phyloP scores from a whole-genome alignment of 92 coral and sea anemone genomes.

The Heliopora coerulea region DNA sequence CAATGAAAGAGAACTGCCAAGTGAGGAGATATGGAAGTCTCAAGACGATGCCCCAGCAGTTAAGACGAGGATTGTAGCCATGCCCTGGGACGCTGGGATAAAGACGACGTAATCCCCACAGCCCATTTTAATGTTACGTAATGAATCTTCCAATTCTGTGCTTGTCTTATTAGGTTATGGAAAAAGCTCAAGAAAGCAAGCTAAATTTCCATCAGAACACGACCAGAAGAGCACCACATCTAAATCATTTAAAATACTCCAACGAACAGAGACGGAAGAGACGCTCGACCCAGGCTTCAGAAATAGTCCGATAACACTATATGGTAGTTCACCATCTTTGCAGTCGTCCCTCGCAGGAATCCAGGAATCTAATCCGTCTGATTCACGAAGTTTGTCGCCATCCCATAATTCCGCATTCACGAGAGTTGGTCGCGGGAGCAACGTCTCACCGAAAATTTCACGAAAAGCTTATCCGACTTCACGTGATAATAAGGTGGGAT shows the following conservation, averaged over 20 bases:
- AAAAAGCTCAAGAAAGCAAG: slow-evolving; percentile 8
- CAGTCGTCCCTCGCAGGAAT: slow-evolving; percentile 26
- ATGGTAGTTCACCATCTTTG: slow-evolving; percentile 36
- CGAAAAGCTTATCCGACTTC: slow-evolving; percentile 2
- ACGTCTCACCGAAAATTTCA: slow-evolving; percentile 19
- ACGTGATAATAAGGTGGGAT: slow-evolving; percentile 20
- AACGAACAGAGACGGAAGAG: slow-evolving; percentile 58
- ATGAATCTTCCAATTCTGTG: background rate
- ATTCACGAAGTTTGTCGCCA: slow-evolving; percentile 31
- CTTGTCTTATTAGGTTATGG: slow-evolving; percentile 11
- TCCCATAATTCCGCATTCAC: slow-evolving; percentile 36
- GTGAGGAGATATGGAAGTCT: too few relatives aligned
- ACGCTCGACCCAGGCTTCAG: slow-evolving; percentile 36
- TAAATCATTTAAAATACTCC: slow-evolving; percentile 64
- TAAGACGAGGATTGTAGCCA: too few relatives aligned
- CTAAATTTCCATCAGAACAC: slow-evolving; percentile 39
- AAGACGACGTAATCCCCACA: too few relatives aligned
- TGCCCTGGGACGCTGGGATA: too few relatives aligned
- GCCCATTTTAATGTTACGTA: background rate
- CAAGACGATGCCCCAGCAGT: too few relatives aligned
- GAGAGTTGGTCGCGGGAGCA: slow-evolving; percentile 32
- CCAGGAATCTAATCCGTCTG: slow-evolving; percentile 28
- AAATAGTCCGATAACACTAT: slow-evolving; percentile 16
- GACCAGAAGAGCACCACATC: slow-evolving; percentile 48
- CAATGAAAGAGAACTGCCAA: too few relatives aligned